These are phyloP conservation scores for Colistium nudipinnis DNA, from an alignment of 2,113 vertebrate species.

Conservation along the genomic window DNA sequence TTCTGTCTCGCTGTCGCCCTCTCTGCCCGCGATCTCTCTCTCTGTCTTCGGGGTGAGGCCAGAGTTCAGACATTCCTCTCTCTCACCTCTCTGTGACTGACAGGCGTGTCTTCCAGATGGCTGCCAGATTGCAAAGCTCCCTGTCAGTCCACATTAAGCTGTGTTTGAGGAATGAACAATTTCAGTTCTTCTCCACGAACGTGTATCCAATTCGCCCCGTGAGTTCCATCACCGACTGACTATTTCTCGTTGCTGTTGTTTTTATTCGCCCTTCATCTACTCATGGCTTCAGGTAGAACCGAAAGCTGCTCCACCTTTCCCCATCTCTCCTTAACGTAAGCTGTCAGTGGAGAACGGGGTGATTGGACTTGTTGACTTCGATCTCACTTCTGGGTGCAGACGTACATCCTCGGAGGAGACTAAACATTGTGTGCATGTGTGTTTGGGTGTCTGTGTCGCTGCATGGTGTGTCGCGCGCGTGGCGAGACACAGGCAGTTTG, in stretches of 20 bases:
- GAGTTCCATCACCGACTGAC: slow-evolving; percentile 59
- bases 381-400: slow-evolving; percentile 41
- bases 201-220: slow-evolving; percentile 66
- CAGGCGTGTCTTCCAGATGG: slow-evolving; percentile 77
- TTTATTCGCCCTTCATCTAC: slow-evolving; percentile 11
- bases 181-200: slow-evolving; percentile 69
- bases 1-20: slow-evolving; percentile 17
- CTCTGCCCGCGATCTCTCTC: neutral
- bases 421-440: slow-evolving; percentile 33
- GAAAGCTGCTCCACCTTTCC: slow-evolving; percentile 16
- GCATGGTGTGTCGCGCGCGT: slow-evolving; percentile 1
- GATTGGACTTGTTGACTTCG: slow-evolving; percentile 66
- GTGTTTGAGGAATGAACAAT: slow-evolving; percentile 77
- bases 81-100: slow-evolving; percentile 75
- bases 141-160: slow-evolving; percentile 75
- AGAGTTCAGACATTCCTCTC: slow-evolving; percentile 66
- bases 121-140: slow-evolving; percentile 71
- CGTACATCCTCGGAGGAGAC: slow-evolving; percentile 43
- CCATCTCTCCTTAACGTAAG: slow-evolving; percentile 49
- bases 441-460: slow-evolving; percentile 15
- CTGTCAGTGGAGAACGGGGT: slow-evolving; percentile 59
- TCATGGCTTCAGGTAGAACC: slow-evolving; percentile 21
- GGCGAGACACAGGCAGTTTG: slow-evolving; percentile 32
- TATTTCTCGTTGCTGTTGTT: slow-evolving; percentile 41
- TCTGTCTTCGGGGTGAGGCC: slow-evolving; percentile 53